Evolutionary conservation across 2,888 invertebrate species (phyloP), one percentile per base, ranked within the genome.

Genomic region (Cataglyphis rosenhaueri): DNA sequence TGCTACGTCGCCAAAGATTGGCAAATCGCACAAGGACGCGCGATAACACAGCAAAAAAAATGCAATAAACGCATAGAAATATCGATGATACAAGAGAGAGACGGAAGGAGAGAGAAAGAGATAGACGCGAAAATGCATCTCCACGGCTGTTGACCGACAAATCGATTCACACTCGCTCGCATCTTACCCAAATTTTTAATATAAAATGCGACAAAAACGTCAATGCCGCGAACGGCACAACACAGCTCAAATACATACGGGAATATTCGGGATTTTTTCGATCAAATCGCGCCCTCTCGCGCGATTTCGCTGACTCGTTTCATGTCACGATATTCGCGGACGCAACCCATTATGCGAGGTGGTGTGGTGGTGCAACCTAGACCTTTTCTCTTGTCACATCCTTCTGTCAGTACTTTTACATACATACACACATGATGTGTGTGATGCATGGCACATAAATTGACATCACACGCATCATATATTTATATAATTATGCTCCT

Each of bases 11-110:
- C 44, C 71, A 35, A 6, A 78, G 25, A 35, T 78, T 57, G 68
- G 76, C 66, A 66, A 74, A 29, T 55, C 55, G 57, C 57, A 41
- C 68, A 59, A 78, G 41, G 41, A 70, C 44, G 38, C 41, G 41
- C 65, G 76, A 66, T 76, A 76, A 78, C 57, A 44, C 32, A 25
- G 1, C n/a, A 21, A 74, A 76, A 68, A 44, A 48, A 48, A 48
- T 0, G 32, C 32, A 32, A 32, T 32, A 48, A 48, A 48, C 2
- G n/a, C 52, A 55, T n/a, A 4, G 25, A 57, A 57, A 75, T 76
- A 75, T 64, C 61, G 41, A 21, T 12, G 18, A 15, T 1, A 18
- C 9, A 35, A n/a, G 35, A 25, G 35, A 44, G 35, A 18, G 25
- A n/a, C 15, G 9, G 25, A 29, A 4, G 25, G 21, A 25, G 0